Conservation (phyloP, 1,140 invertebrate genomes). For the Heliconius hewitsoni region DNA sequence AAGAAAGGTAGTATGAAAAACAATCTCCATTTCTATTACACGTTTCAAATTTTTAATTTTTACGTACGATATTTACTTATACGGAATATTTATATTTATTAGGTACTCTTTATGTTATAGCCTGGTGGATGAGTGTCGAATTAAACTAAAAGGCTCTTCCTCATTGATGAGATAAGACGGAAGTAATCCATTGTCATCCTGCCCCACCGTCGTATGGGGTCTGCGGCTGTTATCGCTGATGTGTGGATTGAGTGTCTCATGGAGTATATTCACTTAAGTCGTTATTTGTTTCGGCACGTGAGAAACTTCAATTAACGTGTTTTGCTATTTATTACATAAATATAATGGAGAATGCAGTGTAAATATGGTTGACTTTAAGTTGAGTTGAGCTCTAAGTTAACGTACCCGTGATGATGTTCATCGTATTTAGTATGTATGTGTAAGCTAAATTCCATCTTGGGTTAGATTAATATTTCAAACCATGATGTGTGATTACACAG, state of each 20-base stretch:
- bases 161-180: conserved; percentile 61
- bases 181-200: conserved; percentile 66
- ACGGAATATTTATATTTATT: background rate
- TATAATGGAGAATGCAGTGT: too few species aligned
- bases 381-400: background rate
- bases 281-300: background rate
- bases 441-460: conserved; percentile 3
- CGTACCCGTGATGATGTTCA: background rate
- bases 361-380: background rate
- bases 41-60: background rate
- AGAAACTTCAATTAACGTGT: background rate
- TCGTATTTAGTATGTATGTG: background rate
- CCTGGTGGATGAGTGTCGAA: conserved; percentile 30
- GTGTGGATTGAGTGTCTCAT: conserved; percentile 58
- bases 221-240: conserved; percentile 56
- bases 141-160: conserved; percentile 58
- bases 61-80: background rate
- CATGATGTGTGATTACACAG: background rate
- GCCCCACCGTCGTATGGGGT: conserved; percentile 51
- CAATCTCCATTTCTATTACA: too few species aligned
- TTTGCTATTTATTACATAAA: too few species aligned
- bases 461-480: background rate
- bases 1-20: too few species aligned
- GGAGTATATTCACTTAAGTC: background rate
- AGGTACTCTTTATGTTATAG: background rate